A percentile compares a stretch with the other conserved stretches of the same genome.
Conservation (phyloP, 2,797 vertebrate species). For the Caiman crocodilus region DNA sequence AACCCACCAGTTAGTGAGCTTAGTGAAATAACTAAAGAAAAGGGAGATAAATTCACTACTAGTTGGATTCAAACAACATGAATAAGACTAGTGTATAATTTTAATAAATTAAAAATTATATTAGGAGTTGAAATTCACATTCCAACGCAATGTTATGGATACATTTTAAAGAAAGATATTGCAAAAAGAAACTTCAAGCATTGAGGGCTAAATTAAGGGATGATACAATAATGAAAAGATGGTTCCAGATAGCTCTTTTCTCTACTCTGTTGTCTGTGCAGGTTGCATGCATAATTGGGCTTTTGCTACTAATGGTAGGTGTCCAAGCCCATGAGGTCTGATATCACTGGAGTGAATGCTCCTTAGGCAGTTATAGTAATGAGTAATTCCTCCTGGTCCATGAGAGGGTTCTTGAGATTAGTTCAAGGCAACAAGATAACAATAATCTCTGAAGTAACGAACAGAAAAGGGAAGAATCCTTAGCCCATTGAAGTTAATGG, state of each 20-base stretch:
- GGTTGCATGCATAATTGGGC: no score
- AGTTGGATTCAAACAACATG: not conserved
- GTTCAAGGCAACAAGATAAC: not conserved
- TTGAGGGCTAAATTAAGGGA: no score
- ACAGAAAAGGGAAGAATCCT: not conserved
- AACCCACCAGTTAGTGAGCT: no score
- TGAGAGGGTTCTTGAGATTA: not conserved
- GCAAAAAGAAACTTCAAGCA: no score
- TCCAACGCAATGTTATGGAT: not conserved
- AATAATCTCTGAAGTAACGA: not conserved
- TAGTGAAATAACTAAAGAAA: not conserved
- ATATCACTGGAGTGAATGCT: rapidly evolving
- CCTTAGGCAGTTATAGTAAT: not conserved
- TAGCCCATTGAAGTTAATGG: not conserved
- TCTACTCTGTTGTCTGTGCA: no score
- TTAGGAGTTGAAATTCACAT: not conserved
- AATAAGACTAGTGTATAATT: not conserved
- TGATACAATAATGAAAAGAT: no score
- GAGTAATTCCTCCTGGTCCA: not conserved
- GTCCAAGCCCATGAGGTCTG: no score
- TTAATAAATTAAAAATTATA: not conserved
- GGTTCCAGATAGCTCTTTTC: no score
- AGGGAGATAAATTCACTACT: not conserved
- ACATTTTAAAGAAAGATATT: no score
- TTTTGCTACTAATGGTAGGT: rapidly evolving